Evolutionary conservation across 2,797 vertebrate species (phyloP).

Genomic region (Oreonectes daqikongensis): DNA sequence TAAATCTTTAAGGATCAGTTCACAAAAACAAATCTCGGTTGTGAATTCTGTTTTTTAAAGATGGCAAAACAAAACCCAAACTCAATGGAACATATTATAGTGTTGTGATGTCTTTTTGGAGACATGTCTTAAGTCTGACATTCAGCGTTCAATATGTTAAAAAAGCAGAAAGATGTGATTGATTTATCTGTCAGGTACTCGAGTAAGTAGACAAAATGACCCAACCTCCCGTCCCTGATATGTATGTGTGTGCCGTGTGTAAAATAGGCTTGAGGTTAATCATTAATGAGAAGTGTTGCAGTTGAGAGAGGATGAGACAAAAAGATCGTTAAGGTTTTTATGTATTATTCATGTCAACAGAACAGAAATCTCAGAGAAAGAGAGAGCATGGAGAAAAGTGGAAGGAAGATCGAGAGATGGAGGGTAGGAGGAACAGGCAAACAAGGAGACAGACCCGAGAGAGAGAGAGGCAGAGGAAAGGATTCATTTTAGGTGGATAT

Average conservation of each 20-base stretch:
- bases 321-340: conserved; percentile 18
- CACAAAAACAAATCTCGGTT: background rate
- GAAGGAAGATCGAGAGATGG: conserved; percentile 18
- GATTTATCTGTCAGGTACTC: background rate
- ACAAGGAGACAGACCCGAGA: background rate
- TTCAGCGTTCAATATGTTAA: background rate
- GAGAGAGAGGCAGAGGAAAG: background rate
- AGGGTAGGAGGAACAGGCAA: conserved; percentile 11
- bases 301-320: conserved; percentile 10
- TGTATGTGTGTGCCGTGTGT: background rate
- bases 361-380: background rate
- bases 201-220: background rate
- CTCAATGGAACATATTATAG: background rate
- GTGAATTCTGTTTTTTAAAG: too few relatives aligned
- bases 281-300: conserved; percentile 11
- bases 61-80: background rate
- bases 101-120: background rate
- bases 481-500: conserved; percentile 4
- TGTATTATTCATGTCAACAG: conserved; percentile 23
- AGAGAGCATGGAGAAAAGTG: background rate
- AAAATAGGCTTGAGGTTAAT: conserved; percentile 15
- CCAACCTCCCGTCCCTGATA: background rate
- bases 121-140: background rate
- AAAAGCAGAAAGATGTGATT: background rate
- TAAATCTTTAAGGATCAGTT: background rate